These are phyloP conservation scores for Agonopterix alstromeriana DNA, from an alignment of 2,888 invertebrate species.

Conservation along the genomic window DNA sequence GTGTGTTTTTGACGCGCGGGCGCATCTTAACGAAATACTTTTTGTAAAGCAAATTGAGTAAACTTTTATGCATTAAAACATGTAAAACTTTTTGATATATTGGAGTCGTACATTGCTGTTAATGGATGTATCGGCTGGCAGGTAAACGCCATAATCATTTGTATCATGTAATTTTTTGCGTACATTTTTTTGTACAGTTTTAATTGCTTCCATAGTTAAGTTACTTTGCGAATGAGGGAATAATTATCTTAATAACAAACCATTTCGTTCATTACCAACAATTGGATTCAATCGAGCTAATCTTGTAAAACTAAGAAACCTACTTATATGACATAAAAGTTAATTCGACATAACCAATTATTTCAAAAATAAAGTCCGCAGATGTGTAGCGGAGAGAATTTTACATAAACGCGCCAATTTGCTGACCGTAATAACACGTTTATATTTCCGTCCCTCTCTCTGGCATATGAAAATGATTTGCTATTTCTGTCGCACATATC, in stretches of 20 bases:
- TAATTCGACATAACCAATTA: conserved; percentile 25
- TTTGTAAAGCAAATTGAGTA: conserved; percentile 15
- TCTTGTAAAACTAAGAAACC: conserved; percentile 13
- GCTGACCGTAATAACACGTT: conserved; percentile 49
- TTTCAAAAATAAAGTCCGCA: conserved; percentile 32
- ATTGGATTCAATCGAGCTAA: conserved; percentile 10
- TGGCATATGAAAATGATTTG: conserved; percentile 16
- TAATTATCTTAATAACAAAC: conserved; percentile 10
- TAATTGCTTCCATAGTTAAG: not conserved
- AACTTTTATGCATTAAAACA: conserved; percentile 16
- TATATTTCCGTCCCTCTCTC: conserved; percentile 25
- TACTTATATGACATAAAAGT: conserved; percentile 33
- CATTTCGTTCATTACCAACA: conserved; percentile 9
- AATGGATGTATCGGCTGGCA: conserved; percentile 2
- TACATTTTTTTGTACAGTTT: no score
- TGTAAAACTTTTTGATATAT: conserved; percentile 11
- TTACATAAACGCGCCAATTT: conserved; percentile 61
- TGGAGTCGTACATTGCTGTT: conserved; percentile 6
- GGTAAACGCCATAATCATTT: not conserved
- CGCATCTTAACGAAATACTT: conserved; percentile 10
- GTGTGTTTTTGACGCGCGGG: conserved; percentile 26
- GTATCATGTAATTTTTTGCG: no score
- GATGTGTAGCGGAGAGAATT: conserved; percentile 39
- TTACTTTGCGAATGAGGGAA: conserved; percentile 6
- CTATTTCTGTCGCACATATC: conserved; percentile 26